Evolutionary conservation across 2,113 vertebrate genomes (phyloP).

Genomic region (Cairina moschata): DNA sequence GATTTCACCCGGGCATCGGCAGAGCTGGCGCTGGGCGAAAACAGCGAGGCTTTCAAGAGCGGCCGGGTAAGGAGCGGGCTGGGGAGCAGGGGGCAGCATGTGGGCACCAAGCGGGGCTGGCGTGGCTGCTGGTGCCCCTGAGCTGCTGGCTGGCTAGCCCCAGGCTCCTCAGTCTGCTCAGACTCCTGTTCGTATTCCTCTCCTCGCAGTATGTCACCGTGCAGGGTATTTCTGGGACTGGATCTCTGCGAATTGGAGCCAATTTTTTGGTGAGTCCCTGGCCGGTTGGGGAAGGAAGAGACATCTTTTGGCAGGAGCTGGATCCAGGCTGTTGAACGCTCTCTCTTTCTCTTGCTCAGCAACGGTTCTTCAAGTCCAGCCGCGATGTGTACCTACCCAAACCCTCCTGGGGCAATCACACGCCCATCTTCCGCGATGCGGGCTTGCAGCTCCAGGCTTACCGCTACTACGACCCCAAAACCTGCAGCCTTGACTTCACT

Average conservation of each 20-base stretch:
- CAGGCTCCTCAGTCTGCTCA: background rate
- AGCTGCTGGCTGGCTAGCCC: background rate
- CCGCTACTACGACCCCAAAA: conserved; percentile 93
- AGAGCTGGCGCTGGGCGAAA: conserved; percentile 86
- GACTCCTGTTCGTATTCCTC: background rate
- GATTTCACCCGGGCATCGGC: conserved; percentile 89
- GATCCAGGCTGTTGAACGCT: background rate
- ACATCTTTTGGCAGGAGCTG: background rate
- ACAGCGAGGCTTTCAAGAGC: conserved; percentile 87
- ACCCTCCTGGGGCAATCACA: conserved; percentile 97
- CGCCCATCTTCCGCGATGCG: conserved; percentile 95
- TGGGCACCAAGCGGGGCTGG: background rate
- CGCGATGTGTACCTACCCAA: conserved; percentile 93
- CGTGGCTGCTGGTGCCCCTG: background rate
- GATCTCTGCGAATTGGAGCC: conserved; percentile 91
- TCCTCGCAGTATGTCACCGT: conserved; percentile 87
- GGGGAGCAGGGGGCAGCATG: background rate
- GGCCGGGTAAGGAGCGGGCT: conserved; percentile 83
- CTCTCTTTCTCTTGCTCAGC: conserved; percentile 69
- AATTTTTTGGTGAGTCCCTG: conserved; percentile 88
- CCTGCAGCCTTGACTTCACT: conserved; percentile 92
- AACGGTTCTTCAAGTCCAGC: conserved; percentile 90
- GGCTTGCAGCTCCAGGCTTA: conserved; percentile 94
- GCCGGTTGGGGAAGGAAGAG: background rate
- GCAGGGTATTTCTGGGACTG: conserved; percentile 97